phyloP scores from a whole-genome alignment of 2,888 invertebrate species.

The Siphonodentalium dalli region DNA sequence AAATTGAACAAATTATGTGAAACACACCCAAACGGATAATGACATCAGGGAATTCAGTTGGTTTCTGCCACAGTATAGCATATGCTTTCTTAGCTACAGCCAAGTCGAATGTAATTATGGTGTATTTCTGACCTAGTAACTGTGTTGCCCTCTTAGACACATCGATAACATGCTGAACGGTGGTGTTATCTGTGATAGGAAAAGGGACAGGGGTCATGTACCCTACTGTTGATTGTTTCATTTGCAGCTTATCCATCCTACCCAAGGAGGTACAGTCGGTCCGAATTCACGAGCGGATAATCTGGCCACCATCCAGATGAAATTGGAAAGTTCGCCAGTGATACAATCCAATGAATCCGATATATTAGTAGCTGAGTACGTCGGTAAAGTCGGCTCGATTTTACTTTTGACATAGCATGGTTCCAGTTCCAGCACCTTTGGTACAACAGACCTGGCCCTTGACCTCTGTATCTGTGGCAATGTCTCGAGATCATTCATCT shows the following conservation, averaged over 20 bases:
- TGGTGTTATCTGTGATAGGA: conserved; percentile 24
- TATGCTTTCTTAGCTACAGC: conserved; percentile 23
- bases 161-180: conserved; percentile 26
- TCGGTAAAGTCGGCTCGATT: background rate
- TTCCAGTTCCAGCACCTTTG: background rate
- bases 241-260: conserved; percentile 4
- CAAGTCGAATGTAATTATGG: conserved; percentile 27
- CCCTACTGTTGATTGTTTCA: conserved; percentile 12
- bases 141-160: conserved; percentile 14
- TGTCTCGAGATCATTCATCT: too few relatives aligned
- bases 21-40: conserved; percentile 22
- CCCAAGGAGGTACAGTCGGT: background rate
- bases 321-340: too few relatives aligned
- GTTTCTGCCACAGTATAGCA: conserved; percentile 17
- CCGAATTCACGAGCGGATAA: background rate
- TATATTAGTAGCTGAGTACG: background rate
- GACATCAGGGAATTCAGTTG: conserved; percentile 3
- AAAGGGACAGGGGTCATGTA: conserved; percentile 24
- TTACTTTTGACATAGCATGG: conserved; percentile 10
- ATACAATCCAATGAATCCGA: too few relatives aligned
- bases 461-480: background rate
- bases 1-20: conserved; percentile 17
- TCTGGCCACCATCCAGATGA: background rate
- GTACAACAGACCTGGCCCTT: background rate
- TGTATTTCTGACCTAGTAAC: conserved; percentile 21